Base-by-base conservation (phyloP, 2,113 vertebrate genomes). In the Syngnathus floridae region DNA sequence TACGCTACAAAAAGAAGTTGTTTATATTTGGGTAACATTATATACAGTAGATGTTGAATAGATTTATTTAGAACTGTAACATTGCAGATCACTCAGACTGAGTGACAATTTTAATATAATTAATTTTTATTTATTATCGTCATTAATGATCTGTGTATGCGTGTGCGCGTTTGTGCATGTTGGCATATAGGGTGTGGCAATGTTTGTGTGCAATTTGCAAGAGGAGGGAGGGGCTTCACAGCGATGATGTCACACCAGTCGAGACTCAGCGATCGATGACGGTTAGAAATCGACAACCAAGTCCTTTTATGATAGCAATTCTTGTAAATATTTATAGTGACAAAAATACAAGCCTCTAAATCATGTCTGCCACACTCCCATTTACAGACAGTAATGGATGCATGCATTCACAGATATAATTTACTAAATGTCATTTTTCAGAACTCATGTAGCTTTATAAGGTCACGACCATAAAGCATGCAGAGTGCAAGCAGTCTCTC, bases 401-500 rank as follows among this genome's bases (percentile, higher is more conserved):
- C 31, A 35, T 31, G 59, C 62, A 68, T 26, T 61, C n/a, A 58
- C 16, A 49, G 37, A 72, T 71, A 37, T 62, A 60, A 64, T 64
- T 21, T 31, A 31, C 26, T 59, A 73, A 79, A 84, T 80, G 80
- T 70, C 76, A 80, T 66, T 66, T 67, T 66, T 43, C 19, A 36
- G 36, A 70, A 36, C 14, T 59, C 22, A 75, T 40, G 5, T 63
- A 70, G 62, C 63, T 46, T 56, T 14, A 38, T 77, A 86, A 87
- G 80, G 80, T 84, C 78, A 76, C 55, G 63, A 41, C 35, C n/a
- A 65, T 69, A 72, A 84, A 79, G n/a, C 19, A 56, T 6, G 74
- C 65, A 66, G 43, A 67, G 67, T 59, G 63, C 21, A 58, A 21
- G 14, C 57, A 63, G 45, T 41, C 38, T 41, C 38, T 66, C 21